A percentile compares a stretch with the other conserved stretches of the same genome.
Evolutionary conservation across 2,113 vertebrate species (phyloP).

Genomic region (Rafetus swinhoei): DNA sequence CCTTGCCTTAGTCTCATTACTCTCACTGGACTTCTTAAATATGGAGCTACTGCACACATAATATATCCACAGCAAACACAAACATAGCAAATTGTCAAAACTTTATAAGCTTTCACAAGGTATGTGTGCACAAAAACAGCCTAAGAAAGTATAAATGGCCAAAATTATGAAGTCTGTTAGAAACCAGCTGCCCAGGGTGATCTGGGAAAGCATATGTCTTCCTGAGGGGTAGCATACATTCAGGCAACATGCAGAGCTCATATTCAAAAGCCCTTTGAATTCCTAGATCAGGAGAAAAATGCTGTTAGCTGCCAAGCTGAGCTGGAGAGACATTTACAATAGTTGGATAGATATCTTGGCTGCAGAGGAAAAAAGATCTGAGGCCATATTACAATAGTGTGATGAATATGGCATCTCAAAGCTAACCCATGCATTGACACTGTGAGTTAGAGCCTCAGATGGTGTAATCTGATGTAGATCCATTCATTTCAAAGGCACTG

Average conservation of each 20-base stretch:
- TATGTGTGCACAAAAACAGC: neutral
- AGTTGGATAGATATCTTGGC: constrained; percentile 39
- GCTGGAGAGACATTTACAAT: constrained; percentile 50
- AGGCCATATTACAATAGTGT: neutral
- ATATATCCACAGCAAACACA: constrained; percentile 35
- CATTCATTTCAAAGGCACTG: constrained; percentile 35
- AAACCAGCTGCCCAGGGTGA: constrained; percentile 42
- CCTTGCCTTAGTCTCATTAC: neutral
- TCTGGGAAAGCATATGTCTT: neutral
- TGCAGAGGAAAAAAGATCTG: neutral
- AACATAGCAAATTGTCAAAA: neutral
- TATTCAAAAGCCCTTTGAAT: neutral
- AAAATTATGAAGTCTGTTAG: constrained; percentile 54
- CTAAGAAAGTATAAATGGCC: constrained; percentile 34
- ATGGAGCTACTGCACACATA: neutral
- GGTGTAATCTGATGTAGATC: constrained; percentile 41
- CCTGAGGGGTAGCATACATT: neutral
- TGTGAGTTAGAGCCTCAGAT: constrained; percentile 35
- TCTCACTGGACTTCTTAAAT: neutral
- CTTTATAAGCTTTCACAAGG: constrained; percentile 29
- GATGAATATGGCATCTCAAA: constrained; percentile 39
- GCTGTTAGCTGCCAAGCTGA: neutral
- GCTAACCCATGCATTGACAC: constrained; percentile 24
- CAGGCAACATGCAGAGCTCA: neutral
- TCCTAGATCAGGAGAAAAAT: neutral